Conservation (phyloP, 2,888 invertebrate species). For the Torymus auratus region DNA sequence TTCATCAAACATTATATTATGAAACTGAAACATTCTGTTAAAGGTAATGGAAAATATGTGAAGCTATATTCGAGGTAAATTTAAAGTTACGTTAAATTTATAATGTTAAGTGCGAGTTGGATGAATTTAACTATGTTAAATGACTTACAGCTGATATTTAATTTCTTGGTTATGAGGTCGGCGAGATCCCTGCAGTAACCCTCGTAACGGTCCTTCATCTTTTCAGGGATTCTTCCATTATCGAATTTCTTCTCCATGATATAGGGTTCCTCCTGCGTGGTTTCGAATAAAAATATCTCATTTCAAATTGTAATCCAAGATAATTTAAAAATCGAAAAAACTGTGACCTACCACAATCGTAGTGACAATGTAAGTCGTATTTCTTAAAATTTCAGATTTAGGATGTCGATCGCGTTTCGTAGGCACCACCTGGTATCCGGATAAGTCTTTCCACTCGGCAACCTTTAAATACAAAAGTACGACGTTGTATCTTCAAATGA, state of each 20-base stretch:
- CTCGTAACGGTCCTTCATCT: constrained; percentile 85
- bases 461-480: constrained; percentile 78
- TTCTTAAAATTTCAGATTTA: constrained; percentile 85
- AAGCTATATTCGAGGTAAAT: background rate
- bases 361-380: constrained; percentile 91
- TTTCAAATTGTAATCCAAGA: background rate
- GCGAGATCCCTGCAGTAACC: constrained; percentile 96
- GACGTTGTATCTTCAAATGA: no score
- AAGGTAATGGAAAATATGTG: background rate
- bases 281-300: no score
- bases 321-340: constrained; percentile 2
- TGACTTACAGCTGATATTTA: constrained; percentile 90
- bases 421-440: constrained; percentile 85
- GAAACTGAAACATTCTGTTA: no score
- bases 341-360: constrained; percentile 83
- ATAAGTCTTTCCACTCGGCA: constrained; percentile 91
- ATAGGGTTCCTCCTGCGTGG: constrained; percentile 88
- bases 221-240: constrained; percentile 81
- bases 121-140: background rate
- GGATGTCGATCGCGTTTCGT: constrained; percentile 87
- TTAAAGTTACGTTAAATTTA: no score
- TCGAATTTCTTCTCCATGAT: constrained; percentile 86
- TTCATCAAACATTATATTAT: background rate
- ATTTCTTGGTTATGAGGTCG: constrained; percentile 86
- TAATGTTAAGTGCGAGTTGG: no score